These are phyloP conservation scores for Parus major DNA, from an alignment of 2,113 vertebrate species.

Conservation along the genomic window DNA sequence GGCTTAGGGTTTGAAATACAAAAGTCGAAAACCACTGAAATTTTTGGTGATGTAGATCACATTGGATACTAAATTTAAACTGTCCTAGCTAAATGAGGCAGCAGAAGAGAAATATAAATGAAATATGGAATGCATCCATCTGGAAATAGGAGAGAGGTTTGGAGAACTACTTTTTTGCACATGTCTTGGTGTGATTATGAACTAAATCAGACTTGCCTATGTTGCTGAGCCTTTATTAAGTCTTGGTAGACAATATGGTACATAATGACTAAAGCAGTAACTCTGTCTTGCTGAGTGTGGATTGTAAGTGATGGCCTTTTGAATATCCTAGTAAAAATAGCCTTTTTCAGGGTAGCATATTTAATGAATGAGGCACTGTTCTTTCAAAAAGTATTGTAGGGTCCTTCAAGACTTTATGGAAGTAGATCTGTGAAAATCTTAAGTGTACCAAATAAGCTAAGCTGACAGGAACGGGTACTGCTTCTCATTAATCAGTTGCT, in stretches of 20 bases:
- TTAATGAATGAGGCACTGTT: conserved; percentile 4
- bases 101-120: not conserved
- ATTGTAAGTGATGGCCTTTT: not conserved
- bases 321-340: conserved; percentile 19
- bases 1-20: not conserved
- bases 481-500: not conserved
- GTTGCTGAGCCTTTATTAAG: not conserved
- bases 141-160: not conserved
- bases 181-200: not conserved
- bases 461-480: not conserved
- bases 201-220: not conserved
- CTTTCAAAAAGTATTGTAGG: not conserved
- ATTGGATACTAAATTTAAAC: conserved; percentile 5
- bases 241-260: not conserved
- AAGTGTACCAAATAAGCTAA: not conserved
- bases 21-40: not conserved
- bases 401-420: not conserved
- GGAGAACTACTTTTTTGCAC: not conserved
- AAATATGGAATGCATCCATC: not conserved
- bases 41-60: not conserved
- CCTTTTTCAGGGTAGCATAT: not conserved
- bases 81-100: not conserved
- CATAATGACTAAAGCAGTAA: not conserved
- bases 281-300: not conserved
- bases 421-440: not conserved